These are phyloP conservation scores for Lordiphosa fenestrarum DNA, from an alignment of 2,888 invertebrate species.

Conservation along the genomic window DNA sequence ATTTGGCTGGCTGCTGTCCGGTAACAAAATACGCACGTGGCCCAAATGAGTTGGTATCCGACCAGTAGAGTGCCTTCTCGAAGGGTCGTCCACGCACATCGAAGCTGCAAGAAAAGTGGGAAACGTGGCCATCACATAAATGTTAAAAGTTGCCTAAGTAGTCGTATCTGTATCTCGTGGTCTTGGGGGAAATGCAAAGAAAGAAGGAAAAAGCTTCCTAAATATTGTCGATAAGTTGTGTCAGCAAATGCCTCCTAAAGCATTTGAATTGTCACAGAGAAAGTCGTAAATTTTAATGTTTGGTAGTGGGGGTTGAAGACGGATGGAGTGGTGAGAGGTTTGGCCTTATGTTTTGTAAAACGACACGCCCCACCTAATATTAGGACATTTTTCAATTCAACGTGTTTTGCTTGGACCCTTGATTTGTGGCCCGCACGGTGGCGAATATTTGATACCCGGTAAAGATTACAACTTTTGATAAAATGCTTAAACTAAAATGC, in stretches of 20 bases:
- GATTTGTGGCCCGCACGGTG: too few relatives aligned
- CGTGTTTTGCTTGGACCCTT: too few relatives aligned
- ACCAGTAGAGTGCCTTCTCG: slow-evolving; percentile 91
- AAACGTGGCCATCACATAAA: slow-evolving; percentile 22
- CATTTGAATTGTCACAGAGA: slow-evolving; percentile 32
- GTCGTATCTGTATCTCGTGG: slow-evolving; percentile 29
- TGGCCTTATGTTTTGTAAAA: slow-evolving; percentile 32
- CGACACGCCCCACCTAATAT: slow-evolving; percentile 19
- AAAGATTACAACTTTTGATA: too few relatives aligned
- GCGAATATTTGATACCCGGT: too few relatives aligned
- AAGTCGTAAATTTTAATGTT: slow-evolving; percentile 61
- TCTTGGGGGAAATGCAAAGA: slow-evolving; percentile 30
- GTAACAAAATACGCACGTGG: slow-evolving; percentile 92
- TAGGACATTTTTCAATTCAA: slow-evolving; percentile 15
- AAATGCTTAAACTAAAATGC: too few relatives aligned
- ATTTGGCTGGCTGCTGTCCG: slow-evolving; percentile 88
- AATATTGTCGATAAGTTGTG: slow-evolving; percentile 61
- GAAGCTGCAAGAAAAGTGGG: slow-evolving; percentile 83
- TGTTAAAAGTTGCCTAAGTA: slow-evolving; percentile 44
- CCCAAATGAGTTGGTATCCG: slow-evolving; percentile 90
- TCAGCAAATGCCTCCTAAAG: slow-evolving; percentile 38
- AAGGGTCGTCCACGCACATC: slow-evolving; percentile 91
- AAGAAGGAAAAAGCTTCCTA: slow-evolving; percentile 16
- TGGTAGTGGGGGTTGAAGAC: slow-evolving; percentile 6
- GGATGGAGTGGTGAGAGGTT: slow-evolving; percentile 1